phyloP scores from a whole-genome alignment of 2,888 invertebrate genomes.

The Lycocerus yunnanus region DNA sequence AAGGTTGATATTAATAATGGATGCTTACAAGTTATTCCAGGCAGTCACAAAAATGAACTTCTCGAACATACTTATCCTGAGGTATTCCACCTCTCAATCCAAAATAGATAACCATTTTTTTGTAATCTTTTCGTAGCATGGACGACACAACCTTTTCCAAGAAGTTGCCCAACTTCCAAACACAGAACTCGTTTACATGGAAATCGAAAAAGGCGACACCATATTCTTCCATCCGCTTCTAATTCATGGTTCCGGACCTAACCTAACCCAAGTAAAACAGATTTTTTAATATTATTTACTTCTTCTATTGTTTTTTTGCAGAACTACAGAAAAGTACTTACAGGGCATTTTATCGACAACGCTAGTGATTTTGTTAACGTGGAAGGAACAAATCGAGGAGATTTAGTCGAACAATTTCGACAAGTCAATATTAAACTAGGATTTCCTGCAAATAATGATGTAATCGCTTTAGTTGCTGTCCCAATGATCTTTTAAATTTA shows the following conservation, averaged over 20 bases:
- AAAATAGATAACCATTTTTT: too few relatives aligned
- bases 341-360: constrained; percentile 79
- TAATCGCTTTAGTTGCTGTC: neutral
- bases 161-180: neutral
- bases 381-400: constrained; percentile 66
- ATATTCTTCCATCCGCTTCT: constrained; percentile 87
- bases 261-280: constrained; percentile 64
- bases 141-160: neutral
- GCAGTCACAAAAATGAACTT: constrained; percentile 68
- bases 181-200: constrained; percentile 61
- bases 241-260: constrained; percentile 84
- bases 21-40: constrained; percentile 79
- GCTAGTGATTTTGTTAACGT: constrained; percentile 73
- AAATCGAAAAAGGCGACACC: constrained; percentile 85
- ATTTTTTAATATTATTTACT: neutral
- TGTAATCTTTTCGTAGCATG: neutral
- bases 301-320: constrained; percentile 41
- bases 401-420: constrained; percentile 64
- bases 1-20: constrained; percentile 76
- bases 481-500: neutral
- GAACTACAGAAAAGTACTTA: constrained; percentile 77
- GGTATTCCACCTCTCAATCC: neutral
- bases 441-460: neutral
- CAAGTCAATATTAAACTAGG: constrained; percentile 41
- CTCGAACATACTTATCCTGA: constrained; percentile 67